Base-by-base conservation (phyloP, 2,888 invertebrate species). In the Hoplodrina ambigua region DNA sequence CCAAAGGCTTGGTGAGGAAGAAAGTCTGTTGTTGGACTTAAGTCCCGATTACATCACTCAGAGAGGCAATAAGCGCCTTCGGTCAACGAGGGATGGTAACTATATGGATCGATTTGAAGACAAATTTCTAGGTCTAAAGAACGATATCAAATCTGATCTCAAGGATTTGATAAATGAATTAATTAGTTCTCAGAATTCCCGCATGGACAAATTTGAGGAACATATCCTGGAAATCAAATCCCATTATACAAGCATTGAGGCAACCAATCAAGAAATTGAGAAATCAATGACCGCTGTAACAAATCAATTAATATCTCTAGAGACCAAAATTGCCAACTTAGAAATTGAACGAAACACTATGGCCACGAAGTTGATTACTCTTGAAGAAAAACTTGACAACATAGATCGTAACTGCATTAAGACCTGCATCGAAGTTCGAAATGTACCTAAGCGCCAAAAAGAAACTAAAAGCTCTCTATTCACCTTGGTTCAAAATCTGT, bases 61-160 rank as follows among this genome's bases (percentile, higher is more conserved):
- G 54, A 54, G 54, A 54, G 54, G n/a, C n/a, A n/a, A 25, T 54
- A 54, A 54, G 54, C 54, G 54, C 25, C 54, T 8, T 17, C 54
- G 54, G 17, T 15, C 17, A 10, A 3, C 54, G 25, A 30, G 30
- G 17, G 30, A 30, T 30, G 17, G 54, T 30, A 30, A 30, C 54
- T 25, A 54, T 17, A 25, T 30, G 30, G 17, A 17, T 25, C 25
- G 15, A 30, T 30, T 54, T 54, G 30, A 25, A 4, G 30, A 54
- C 17, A 30, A 54, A 54, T 30, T 54, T 17, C 17, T 30, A 30
- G 54, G 25, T 54, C 54, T 54, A 30, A 54, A 7, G 54, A 30
- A 30, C 54, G 54, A 54, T 30, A 25, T 54, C 17, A 56, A 56
- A 19, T 56, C 56, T 6, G 41, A 57, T 15, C 20, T 57, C 4